phyloP scores from a whole-genome alignment of 2,888 invertebrate species.

The Druceiella hillmani region DNA sequence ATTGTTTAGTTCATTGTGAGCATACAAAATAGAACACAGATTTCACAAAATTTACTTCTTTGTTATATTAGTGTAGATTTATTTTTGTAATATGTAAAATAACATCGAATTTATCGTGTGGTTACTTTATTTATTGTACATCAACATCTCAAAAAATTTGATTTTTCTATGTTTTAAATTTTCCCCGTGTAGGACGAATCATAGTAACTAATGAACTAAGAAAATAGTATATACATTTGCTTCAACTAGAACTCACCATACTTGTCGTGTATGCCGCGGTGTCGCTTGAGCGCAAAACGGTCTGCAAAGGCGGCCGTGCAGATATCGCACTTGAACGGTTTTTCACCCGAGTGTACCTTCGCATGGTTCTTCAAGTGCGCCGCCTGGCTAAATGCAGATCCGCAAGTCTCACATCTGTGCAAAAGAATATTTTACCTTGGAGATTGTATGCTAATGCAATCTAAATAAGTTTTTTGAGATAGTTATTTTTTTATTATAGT shows the following conservation, averaged over 20 bases:
- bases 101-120: too few species aligned
- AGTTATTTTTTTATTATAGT: too few species aligned
- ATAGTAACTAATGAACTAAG: background rate
- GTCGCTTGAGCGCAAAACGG: slow-evolving; percentile 79
- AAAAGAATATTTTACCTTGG: slow-evolving; percentile 23
- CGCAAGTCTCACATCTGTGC: slow-evolving; percentile 75
- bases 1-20: too few species aligned
- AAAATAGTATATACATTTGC: too few species aligned
- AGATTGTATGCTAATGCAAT: too few species aligned
- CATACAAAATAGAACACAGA: too few species aligned
- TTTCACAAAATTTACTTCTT: too few species aligned
- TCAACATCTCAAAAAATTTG: too few species aligned
- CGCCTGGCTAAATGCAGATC: slow-evolving; percentile 86
- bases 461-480: too few species aligned
- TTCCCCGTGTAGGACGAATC: slow-evolving; percentile 21
- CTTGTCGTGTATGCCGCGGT: slow-evolving; percentile 83
- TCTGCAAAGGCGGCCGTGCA: slow-evolving; percentile 84
- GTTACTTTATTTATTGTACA: too few species aligned
- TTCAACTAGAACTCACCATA: slow-evolving; percentile 69
- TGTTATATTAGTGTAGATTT: too few species aligned
- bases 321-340: slow-evolving; percentile 78
- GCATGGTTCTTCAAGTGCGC: slow-evolving; percentile 86
- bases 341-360: slow-evolving; percentile 77
- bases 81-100: too few species aligned
- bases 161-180: background rate